phyloP scores from a whole-genome alignment of 2,888 invertebrate genomes.

The Cosmopolites sordidus region DNA sequence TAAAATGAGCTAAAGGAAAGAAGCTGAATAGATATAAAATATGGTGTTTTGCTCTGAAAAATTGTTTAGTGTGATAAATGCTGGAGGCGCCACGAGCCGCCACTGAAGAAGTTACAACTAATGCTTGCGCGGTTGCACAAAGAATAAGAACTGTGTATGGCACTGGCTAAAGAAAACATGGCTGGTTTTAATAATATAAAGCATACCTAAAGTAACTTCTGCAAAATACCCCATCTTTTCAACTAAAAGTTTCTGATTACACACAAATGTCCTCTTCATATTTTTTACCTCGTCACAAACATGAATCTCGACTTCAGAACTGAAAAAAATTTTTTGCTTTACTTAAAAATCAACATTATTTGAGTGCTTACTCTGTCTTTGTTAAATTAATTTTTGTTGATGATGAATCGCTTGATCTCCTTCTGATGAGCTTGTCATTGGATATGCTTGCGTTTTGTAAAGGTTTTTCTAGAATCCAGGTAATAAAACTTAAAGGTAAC shows the following conservation, averaged over 20 bases:
- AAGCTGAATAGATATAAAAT: too few relatives aligned
- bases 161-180: too few relatives aligned
- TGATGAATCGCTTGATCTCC: conserved; percentile 33
- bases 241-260: conserved; percentile 79
- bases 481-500: too few relatives aligned
- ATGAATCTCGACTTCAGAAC: conserved; percentile 83
- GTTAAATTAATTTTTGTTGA: conserved; percentile 41
- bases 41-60: too few relatives aligned
- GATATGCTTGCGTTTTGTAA: conserved; percentile 6
- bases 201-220: conserved; percentile 69
- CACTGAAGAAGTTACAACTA: too few relatives aligned
- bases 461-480: conserved; percentile 9
- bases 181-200: too few relatives aligned
- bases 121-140: too few relatives aligned
- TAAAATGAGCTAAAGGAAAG: too few relatives aligned
- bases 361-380: conserved; percentile 52
- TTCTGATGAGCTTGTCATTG: conserved; percentile 25
- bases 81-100: too few relatives aligned
- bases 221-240: conserved; percentile 95
- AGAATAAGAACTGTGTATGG: too few relatives aligned
- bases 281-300: conserved; percentile 93
- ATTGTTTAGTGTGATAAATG: too few relatives aligned
- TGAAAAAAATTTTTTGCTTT: conserved; percentile 26
- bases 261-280: conserved; percentile 82
- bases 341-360: not conserved